phyloP scores from a whole-genome alignment of 1,140 invertebrate species.

The Microplitis mediator region DNA sequence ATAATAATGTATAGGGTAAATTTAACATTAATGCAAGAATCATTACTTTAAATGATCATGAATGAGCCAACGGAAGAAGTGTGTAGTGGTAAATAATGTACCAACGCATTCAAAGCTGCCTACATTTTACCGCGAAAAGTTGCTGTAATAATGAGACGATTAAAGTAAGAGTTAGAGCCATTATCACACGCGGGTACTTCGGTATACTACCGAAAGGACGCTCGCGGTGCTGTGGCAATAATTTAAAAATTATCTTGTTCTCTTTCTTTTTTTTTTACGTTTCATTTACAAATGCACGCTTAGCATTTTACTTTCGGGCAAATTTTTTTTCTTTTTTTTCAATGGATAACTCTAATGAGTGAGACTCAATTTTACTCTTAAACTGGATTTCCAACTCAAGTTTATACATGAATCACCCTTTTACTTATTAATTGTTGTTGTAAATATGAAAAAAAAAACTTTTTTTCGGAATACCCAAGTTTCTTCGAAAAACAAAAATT shows the following conservation, averaged over 20 bases:
- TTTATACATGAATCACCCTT: too few species aligned
- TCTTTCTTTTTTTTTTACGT: slow-evolving; percentile 25
- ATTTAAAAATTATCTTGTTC: slow-evolving; percentile 35
- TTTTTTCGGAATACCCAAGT: too few species aligned
- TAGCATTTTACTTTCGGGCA: not conserved
- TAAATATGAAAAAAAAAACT: too few species aligned
- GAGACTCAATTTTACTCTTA: too few species aligned
- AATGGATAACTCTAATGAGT: too few species aligned
- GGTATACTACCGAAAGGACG: not conserved
- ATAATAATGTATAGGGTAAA: not conserved
- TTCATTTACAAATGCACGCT: slow-evolving; percentile 14
- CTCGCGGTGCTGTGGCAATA: slow-evolving; percentile 19
- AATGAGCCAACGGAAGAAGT: not conserved
- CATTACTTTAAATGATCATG: slow-evolving; percentile 7
- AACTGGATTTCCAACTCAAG: too few species aligned
- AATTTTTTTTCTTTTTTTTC: too few species aligned
- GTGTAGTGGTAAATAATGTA: slow-evolving; percentile 5
- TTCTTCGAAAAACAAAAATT: too few species aligned
- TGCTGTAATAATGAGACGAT: slow-evolving; percentile 28
- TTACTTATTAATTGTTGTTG: too few species aligned
- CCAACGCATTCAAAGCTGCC: not conserved
- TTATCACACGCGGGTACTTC: slow-evolving; percentile 9
- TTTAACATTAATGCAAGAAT: slow-evolving; percentile 10
- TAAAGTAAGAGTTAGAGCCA: slow-evolving; percentile 24
- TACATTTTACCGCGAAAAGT: slow-evolving; percentile 21